Base-by-base conservation (phyloP, 2,888 invertebrate genomes). In the Phortica okadai region DNA sequence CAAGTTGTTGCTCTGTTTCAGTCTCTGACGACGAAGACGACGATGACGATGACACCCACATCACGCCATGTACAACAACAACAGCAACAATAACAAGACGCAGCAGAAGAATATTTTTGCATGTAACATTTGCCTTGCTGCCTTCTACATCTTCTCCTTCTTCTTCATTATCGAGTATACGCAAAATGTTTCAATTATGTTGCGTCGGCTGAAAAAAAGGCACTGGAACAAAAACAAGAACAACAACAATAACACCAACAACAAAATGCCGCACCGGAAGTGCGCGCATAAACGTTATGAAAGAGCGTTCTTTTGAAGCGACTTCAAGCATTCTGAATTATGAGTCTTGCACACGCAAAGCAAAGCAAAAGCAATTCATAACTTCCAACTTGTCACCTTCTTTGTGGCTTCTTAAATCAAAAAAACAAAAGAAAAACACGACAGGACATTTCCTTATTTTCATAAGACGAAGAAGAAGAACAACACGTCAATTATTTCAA, bases 111-210 rank as follows among this genome's bases (percentile, higher is more conserved):
- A 33, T 2, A n/a, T 14, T 62, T 44, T 69, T 45, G 70, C 70
- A 33, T 54, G 70, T 6, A 41, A 41, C 42, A 33, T 16, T 42
- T 72, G 45, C 69, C 14, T 64, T 10, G 21, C 21, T 69, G 69
- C 42, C n/a, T 42, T 58, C 41, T 56, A 41, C 66, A 25, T n/a
- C 66, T 41, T 25, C 42, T 66, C 1, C 33, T 33, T 33, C 33
- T 33, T 33, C 33, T 5, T 33, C 33, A 0, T 5, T 14, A 6
- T 1, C 8, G 41, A 64, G 3, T 69, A 6, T 69, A 44, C 16
- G 69, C 56, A 72, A 56, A 72, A 72, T 72, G 70, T 72, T 72
- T 72, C 70, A 72, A 72, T 72, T 72, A 72, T 33, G 10, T 72
- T 6, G 62, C 25, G 7, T 62, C 62, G 58, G 7, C 25, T 14